Conservation (phyloP, 2,113 vertebrate genomes). For the Apaloderma vittatum region DNA sequence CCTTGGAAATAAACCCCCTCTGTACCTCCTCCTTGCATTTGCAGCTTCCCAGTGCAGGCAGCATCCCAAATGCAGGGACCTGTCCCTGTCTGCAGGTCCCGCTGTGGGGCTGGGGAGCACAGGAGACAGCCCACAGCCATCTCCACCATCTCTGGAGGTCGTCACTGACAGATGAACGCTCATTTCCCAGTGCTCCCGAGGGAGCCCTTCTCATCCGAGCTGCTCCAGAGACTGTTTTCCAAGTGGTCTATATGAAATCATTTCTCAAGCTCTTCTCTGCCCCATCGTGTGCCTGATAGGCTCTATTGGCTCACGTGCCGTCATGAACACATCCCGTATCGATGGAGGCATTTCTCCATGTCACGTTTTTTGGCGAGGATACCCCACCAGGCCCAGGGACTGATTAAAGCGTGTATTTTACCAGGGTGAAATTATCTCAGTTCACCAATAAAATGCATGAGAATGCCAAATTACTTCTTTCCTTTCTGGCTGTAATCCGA, state of each 20-base stretch:
- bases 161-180: constrained; percentile 72
- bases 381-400: constrained; percentile 44
- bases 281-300: constrained; percentile 74
- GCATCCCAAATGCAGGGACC: constrained; percentile 36
- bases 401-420: constrained; percentile 50
- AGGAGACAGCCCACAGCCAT: constrained; percentile 23
- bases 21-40: constrained; percentile 6
- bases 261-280: constrained; percentile 77
- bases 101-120: neutral
- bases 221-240: constrained; percentile 75
- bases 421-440: constrained; percentile 23
- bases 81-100: neutral
- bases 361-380: constrained; percentile 41
- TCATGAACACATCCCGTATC: constrained; percentile 67
- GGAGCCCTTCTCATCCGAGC: constrained; percentile 68
- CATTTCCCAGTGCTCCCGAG: constrained; percentile 69
- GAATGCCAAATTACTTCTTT: constrained; percentile 61
- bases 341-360: constrained; percentile 72
- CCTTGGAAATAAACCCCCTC: neutral
- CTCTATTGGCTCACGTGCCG: constrained; percentile 60
- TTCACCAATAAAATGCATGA: constrained; percentile 61
- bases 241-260: constrained; percentile 69
- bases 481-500: constrained; percentile 39
- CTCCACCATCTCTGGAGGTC: constrained; percentile 70
- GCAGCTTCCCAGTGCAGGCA: constrained; percentile 8